Evolutionary conservation across 2,888 invertebrate genomes (phyloP).

Genomic region (Eupsilia transversa): DNA sequence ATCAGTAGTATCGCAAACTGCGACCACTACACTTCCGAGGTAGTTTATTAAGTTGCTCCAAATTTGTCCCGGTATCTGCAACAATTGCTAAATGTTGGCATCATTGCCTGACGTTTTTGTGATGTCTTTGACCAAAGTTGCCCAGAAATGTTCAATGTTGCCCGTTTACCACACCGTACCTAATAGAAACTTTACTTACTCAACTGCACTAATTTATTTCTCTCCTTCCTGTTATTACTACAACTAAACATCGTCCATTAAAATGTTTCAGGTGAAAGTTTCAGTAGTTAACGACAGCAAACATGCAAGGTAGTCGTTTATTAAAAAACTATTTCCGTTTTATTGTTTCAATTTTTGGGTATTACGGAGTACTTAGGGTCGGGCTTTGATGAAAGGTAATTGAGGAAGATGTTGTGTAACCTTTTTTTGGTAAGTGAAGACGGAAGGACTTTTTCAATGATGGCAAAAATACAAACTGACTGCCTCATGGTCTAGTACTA

Average conservation of each 20-base stretch:
- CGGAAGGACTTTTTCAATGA: background rate
- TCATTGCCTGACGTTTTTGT: background rate
- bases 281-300: conserved; percentile 35
- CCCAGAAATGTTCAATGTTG: background rate
- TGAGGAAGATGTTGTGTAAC: background rate
- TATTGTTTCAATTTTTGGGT: conserved; percentile 1
- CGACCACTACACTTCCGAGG: too few relatives aligned
- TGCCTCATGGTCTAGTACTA: too few relatives aligned
- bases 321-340: conserved; percentile 35
- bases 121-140: background rate
- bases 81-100: too few relatives aligned
- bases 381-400: background rate
- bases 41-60: too few relatives aligned
- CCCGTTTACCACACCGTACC: background rate
- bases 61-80: too few relatives aligned
- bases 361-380: background rate
- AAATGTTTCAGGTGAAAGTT: conserved; percentile 40
- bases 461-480: too few relatives aligned
- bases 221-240: conserved; percentile 38
- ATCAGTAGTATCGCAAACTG: too few relatives aligned
- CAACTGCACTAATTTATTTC: conserved; percentile 35
- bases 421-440: background rate
- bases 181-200: conserved; percentile 33
- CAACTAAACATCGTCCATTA: conserved; percentile 27
- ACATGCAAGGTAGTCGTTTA: conserved; percentile 50